Evolutionary conservation across 2,888 invertebrate species (phyloP).

Genomic region (Tribolium freemani): DNA sequence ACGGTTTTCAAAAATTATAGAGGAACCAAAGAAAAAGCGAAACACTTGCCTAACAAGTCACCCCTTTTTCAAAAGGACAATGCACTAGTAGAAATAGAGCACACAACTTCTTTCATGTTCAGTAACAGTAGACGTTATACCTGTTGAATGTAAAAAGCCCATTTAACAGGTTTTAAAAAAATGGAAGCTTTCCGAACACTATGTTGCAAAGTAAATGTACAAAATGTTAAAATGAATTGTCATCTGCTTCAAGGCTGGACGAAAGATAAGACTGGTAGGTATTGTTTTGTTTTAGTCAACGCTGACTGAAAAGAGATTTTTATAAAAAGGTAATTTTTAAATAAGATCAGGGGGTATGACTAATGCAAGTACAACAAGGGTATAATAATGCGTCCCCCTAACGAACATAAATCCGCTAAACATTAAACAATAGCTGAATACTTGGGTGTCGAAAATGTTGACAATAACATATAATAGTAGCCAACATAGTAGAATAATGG

Average conservation of each 20-base stretch:
- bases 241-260: neutral
- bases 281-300: neutral
- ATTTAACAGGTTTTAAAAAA: neutral
- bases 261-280: neutral
- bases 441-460: constrained; percentile 55
- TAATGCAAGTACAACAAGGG: constrained; percentile 58
- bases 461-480: constrained; percentile 59
- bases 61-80: neutral
- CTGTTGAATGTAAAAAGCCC: neutral
- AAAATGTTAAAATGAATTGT: neutral
- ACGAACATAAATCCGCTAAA: constrained; percentile 54
- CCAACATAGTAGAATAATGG: constrained; percentile 55
- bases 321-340: constrained; percentile 1
- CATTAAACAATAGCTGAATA: constrained; percentile 52
- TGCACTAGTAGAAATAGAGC: neutral
- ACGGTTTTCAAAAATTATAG: neutral
- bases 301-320: neutral
- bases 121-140: neutral
- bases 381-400: constrained; percentile 54
- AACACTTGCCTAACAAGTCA: neutral
- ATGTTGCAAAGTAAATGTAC: neutral
- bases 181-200: neutral
- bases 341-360: constrained; percentile 49
- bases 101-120: neutral
- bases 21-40: neutral